phyloP scores from a whole-genome alignment of 2,113 vertebrate genomes.

The Cephalopterus ornatus region DNA sequence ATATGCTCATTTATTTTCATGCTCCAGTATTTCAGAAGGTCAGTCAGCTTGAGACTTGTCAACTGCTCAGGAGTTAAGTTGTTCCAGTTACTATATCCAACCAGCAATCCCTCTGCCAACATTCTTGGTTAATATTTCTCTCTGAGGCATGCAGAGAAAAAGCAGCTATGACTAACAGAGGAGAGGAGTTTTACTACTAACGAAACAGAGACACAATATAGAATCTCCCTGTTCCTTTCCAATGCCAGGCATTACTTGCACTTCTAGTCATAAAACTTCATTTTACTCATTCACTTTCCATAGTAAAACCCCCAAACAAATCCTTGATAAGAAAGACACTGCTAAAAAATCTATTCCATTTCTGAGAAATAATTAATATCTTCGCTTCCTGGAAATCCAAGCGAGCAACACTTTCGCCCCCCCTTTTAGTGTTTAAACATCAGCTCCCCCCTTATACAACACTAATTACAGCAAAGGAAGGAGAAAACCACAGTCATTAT shows the following conservation, averaged over 20 bases:
- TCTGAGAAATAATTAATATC: neutral
- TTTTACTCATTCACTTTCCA: neutral
- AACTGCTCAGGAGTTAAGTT: conserved; percentile 8
- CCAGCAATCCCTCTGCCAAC: neutral
- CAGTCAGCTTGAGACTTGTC: neutral
- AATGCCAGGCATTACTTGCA: neutral
- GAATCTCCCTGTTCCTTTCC: neutral
- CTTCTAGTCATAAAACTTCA: neutral
- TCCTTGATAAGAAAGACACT: neutral
- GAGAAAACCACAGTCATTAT: neutral
- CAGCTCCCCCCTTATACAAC: neutral
- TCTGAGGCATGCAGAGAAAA: neutral
- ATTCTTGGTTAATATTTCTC: conserved; percentile 52
- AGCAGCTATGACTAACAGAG: neutral
- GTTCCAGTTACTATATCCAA: conserved; percentile 30
- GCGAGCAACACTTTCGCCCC: neutral
- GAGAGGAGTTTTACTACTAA: neutral
- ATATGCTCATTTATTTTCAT: conserved; percentile 32
- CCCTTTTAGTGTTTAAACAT: neutral
- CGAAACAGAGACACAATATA: neutral
- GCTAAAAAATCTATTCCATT: neutral
- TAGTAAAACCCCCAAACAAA: neutral
- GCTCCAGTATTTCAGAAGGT: conserved; percentile 37
- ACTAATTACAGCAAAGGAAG: neutral
- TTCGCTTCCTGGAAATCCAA: neutral